Evolutionary conservation across 2,113 vertebrate genomes (phyloP).

Genomic region (Caretta caretta): DNA sequence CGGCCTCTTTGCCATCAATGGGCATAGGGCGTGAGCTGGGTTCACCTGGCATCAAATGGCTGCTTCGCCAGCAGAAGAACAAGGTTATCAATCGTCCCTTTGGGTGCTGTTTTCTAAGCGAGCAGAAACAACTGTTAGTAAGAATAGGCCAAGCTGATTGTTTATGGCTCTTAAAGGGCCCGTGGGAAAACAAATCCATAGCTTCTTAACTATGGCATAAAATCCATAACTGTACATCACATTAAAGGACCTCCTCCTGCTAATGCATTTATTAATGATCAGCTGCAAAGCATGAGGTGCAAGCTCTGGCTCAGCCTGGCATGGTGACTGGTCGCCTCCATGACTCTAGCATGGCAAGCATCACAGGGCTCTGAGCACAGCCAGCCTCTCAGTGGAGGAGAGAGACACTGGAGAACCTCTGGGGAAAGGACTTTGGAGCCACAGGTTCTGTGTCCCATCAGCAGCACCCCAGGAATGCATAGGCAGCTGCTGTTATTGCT

Average conservation of each 20-base stretch:
- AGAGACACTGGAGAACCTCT: neutral
- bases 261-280: constrained; percentile 42
- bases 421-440: neutral
- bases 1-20: neutral
- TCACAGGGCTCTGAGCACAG: neutral
- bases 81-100: constrained; percentile 4
- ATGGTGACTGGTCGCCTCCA: neutral
- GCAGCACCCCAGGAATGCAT: neutral
- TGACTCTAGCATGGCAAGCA: neutral
- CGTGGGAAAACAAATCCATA: constrained; percentile 20
- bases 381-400: neutral
- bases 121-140: constrained; percentile 9
- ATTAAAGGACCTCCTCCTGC: constrained; percentile 22
- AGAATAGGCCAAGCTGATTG: neutral
- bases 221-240: constrained; percentile 33
- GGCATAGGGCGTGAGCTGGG: neutral
- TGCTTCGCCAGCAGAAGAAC: neutral
- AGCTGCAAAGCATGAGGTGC: neutral
- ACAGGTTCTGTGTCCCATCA: neutral
- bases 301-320: no score
- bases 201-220: constrained; percentile 31
- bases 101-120: constrained; percentile 16
- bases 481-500: neutral
- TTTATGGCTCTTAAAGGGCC: constrained; percentile 32
- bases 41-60: neutral